Evolutionary conservation across 1,140 invertebrate species (phyloP).

Genomic region (Drosophila sucinea): DNA sequence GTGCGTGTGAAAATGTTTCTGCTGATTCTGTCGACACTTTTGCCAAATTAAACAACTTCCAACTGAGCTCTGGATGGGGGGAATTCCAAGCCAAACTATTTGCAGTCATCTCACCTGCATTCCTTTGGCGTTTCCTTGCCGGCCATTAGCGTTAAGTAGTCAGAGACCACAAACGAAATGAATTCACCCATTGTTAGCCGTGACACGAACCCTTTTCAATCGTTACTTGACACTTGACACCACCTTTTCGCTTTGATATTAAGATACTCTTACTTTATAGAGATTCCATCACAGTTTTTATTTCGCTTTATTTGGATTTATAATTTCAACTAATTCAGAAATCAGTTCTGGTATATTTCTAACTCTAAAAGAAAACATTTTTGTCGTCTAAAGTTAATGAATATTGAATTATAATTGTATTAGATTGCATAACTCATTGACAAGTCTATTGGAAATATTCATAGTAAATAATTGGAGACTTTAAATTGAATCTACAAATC

Average conservation of each 20-base stretch:
- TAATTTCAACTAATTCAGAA: too few relatives aligned
- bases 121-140: conserved; percentile 44
- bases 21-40: conserved; percentile 45
- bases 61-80: conserved; percentile 3
- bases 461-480: too few relatives aligned
- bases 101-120: conserved; percentile 25
- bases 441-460: too few relatives aligned
- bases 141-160: conserved; percentile 56
- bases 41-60: conserved; percentile 43
- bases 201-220: conserved; percentile 54
- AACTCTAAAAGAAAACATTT: too few relatives aligned
- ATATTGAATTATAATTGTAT: too few relatives aligned
- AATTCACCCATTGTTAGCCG: conserved; percentile 24
- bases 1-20: conserved; percentile 35
- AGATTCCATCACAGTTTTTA: background rate
- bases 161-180: conserved; percentile 16
- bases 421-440: too few relatives aligned
- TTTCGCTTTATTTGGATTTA: too few relatives aligned
- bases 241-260: background rate
- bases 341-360: too few relatives aligned
- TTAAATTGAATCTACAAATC: too few relatives aligned
- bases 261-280: background rate
- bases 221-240: conserved; percentile 13
- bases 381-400: too few relatives aligned
- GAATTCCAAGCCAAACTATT: conserved; percentile 28